These are phyloP conservation scores for Drosophila mettleri DNA, from an alignment of 2,888 invertebrate species.

Conservation along the genomic window DNA sequence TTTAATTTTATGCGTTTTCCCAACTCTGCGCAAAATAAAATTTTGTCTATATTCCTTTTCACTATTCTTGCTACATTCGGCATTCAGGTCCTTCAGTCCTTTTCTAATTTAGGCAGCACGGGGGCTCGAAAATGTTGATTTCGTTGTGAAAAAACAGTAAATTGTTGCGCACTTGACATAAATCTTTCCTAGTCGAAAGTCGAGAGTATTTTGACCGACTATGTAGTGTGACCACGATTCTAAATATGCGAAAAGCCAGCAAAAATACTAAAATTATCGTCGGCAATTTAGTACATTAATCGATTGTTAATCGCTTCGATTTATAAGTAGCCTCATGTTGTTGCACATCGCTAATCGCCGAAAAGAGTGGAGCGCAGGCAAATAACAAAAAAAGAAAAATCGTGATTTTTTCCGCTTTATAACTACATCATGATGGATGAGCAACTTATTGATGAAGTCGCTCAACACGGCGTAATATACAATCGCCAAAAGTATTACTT, in stretches of 20 bases:
- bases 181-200: conserved; percentile 38
- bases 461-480: conserved; percentile 84
- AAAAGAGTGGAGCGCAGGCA: conserved; percentile 39
- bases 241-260: not conserved
- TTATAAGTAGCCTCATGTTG: not conserved
- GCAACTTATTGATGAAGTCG: conserved; percentile 84
- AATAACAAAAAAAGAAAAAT: conserved; percentile 26
- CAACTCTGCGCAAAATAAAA: not conserved
- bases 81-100: not conserved
- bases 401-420: conserved; percentile 23
- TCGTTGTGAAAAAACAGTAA: conserved; percentile 31
- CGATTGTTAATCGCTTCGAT: conserved; percentile 7
- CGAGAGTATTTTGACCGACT: conserved; percentile 25
- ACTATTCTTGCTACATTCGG: not conserved
- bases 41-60: not conserved
- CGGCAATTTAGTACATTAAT: not conserved
- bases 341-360: conserved; percentile 36
- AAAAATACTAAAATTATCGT: conserved; percentile 6
- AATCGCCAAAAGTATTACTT: conserved; percentile 85
- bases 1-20: not conserved
- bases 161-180: conserved; percentile 48
- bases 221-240: conserved; percentile 1
- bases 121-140: conserved; percentile 15
- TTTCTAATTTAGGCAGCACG: conserved; percentile 3
- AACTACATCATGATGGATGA: conserved; percentile 83